phyloP scores from a whole-genome alignment of 2,113 vertebrate genomes.

The Nerophis lumbriciformis region DNA sequence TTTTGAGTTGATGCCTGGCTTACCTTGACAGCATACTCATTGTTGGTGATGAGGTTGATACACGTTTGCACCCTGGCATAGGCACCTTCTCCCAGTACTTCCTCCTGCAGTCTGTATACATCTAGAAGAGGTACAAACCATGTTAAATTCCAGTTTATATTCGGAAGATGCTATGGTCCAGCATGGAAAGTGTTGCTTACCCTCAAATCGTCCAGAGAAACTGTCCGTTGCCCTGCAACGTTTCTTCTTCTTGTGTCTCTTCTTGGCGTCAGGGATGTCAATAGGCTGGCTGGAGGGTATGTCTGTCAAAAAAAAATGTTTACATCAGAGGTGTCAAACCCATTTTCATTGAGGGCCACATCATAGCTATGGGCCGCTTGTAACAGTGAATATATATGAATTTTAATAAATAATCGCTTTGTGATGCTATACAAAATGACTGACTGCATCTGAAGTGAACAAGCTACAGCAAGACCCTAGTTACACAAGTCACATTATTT shows the following conservation, averaged over 20 bases:
- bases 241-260: conserved; percentile 97
- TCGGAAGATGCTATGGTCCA: background rate
- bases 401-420: no score
- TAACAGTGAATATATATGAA: no score
- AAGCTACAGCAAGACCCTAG: no score
- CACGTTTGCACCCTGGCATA: conserved; percentile 94
- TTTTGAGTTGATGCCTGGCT: conserved; percentile 2
- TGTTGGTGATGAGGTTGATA: conserved; percentile 92
- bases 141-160: background rate
- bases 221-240: conserved; percentile 94
- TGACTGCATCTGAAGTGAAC: no score
- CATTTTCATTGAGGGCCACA: no score
- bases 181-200: conserved; percentile 53
- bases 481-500: no score
- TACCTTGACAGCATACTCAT: conserved; percentile 98
- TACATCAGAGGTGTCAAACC: no score
- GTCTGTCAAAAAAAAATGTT: conserved; percentile 61
- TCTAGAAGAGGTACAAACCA: conserved; percentile 65
- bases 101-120: conserved; percentile 93
- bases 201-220: conserved; percentile 93
- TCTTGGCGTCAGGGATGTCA: conserved; percentile 94
- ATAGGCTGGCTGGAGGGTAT: conserved; percentile 92
- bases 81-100: conserved; percentile 90
- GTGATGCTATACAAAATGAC: no score
- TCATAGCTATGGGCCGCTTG: no score